phyloP scores from a whole-genome alignment of 2,888 invertebrate genomes.

The Ellobium chinense region DNA sequence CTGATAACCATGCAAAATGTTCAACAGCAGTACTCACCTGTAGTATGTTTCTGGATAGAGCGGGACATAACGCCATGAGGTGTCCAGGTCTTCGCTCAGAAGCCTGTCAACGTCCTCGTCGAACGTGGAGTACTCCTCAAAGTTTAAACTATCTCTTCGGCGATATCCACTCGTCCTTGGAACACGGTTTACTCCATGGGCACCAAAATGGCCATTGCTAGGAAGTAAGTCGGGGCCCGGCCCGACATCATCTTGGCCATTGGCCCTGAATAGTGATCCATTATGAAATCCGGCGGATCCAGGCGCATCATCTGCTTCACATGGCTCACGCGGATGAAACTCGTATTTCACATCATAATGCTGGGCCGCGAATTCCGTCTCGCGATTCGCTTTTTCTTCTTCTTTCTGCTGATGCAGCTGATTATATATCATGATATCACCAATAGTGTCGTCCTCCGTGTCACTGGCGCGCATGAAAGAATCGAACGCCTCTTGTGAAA shows the following conservation, averaged over 20 bases:
- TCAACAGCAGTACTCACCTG: conserved; percentile 36
- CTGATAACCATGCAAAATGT: too few species aligned
- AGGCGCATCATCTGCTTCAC: neutral
- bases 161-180: neutral
- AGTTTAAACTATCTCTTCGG: conserved; percentile 34
- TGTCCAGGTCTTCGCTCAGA: conserved; percentile 33
- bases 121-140: conserved; percentile 24
- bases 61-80: conserved; percentile 43
- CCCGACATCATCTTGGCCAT: neutral
- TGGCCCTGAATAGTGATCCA: neutral
- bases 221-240: neutral
- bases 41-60: conserved; percentile 38
- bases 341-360: conserved; percentile 5
- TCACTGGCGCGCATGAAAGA: conserved; percentile 36
- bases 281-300: neutral
- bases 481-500: conserved; percentile 41
- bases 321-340: neutral
- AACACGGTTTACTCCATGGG: neutral
- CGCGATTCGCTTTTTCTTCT: neutral
- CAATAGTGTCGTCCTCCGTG: conserved; percentile 29
- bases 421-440: conserved; percentile 23
- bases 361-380: neutral
- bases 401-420: conserved; percentile 23
- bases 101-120: conserved; percentile 23
- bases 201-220: neutral